These are phyloP conservation scores for Polypedilum pembai DNA, from an alignment of 1,140 invertebrate genomes.

Conservation along the genomic window DNA sequence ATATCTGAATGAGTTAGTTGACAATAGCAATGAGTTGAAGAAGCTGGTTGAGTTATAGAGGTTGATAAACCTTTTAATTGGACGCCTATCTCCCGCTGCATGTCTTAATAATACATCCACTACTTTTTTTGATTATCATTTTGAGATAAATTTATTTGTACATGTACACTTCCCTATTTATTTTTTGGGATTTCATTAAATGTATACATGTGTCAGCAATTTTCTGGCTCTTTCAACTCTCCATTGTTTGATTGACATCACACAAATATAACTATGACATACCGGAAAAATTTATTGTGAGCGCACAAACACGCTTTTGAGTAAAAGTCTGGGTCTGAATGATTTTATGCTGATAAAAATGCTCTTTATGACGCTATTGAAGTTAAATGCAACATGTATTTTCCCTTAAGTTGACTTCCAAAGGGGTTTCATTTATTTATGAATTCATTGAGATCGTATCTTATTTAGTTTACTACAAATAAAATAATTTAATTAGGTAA, in stretches of 20 bases:
- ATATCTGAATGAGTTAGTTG: background rate
- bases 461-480: too few relatives aligned
- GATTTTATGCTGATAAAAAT: slow-evolving; percentile 13
- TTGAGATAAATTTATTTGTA: background rate
- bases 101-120: background rate
- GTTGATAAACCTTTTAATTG: slow-evolving; percentile 18
- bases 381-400: too few relatives aligned
- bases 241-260: slow-evolving; percentile 1
- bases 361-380: background rate
- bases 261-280: background rate
- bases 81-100: background rate
- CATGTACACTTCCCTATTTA: background rate
- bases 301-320: too few relatives aligned
- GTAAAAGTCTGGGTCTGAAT: background rate
- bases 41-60: background rate
- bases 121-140: background rate
- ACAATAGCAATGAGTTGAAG: slow-evolving; percentile 1
- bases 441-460: too few relatives aligned
- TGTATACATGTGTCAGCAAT: slow-evolving; percentile 20
- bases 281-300: background rate
- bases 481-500: too few relatives aligned
- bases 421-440: too few relatives aligned
- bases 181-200: background rate
- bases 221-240: background rate
- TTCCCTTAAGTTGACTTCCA: too few relatives aligned